Evolutionary conservation across 1,140 invertebrate genomes (phyloP).

Genomic region (Pseudomyrmex flavicornis): DNA sequence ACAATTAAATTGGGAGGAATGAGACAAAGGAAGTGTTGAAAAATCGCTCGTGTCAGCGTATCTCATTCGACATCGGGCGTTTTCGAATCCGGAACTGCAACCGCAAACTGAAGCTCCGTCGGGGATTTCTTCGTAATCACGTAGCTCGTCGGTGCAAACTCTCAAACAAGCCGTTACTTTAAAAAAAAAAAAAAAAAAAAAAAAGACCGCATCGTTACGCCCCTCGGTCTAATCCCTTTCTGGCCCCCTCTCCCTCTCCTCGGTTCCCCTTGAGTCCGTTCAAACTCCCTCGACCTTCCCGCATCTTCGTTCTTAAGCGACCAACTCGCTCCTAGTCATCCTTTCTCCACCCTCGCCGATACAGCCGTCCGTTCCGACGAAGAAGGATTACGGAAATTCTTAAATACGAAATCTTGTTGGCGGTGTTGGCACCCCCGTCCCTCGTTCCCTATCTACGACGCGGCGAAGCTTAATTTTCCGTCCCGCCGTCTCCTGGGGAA

Average conservation of each 20-base stretch:
- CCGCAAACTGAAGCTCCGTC: conserved; percentile 12
- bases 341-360: conserved; percentile 60
- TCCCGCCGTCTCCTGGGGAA: conserved; percentile 37
- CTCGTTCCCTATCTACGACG: not conserved
- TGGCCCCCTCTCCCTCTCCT: conserved; percentile 26
- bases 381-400: conserved; percentile 79
- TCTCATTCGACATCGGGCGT: conserved; percentile 81
- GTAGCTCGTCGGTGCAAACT: conserved; percentile 79
- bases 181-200: conserved; percentile 70
- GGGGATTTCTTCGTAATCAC: conserved; percentile 81
- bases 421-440: conserved; percentile 55
- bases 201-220: conserved; percentile 84
- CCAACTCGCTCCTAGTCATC: conserved; percentile 42
- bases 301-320: conserved; percentile 74
- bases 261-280: conserved; percentile 38
- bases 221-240: conserved; percentile 79
- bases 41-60: conserved; percentile 80
- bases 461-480: conserved; percentile 55
- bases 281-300: conserved; percentile 61
- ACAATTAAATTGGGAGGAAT: conserved; percentile 60
- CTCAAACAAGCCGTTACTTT: conserved; percentile 83
- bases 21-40: conserved; percentile 74
- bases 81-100: conserved; percentile 64
- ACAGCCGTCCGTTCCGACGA: conserved; percentile 70
- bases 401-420: conserved; percentile 74